These are phyloP conservation scores for Varecia variegata DNA, from an alignment of 2,797 vertebrate species.

Conservation along the genomic window DNA sequence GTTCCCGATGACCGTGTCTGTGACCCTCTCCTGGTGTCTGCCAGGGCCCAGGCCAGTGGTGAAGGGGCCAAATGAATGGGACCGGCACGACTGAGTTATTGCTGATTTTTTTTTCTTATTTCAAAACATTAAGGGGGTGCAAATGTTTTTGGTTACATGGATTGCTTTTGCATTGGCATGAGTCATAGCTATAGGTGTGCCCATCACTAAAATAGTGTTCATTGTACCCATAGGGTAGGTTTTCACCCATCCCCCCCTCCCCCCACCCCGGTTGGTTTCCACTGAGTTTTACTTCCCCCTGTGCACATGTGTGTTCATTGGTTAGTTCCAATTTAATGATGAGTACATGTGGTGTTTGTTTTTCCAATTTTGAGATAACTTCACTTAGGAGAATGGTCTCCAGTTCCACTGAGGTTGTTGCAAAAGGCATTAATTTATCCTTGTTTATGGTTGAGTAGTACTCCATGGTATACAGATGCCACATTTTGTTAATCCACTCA, in stretches of 20 bases:
- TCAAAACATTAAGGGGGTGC: neutral
- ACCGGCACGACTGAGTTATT: neutral
- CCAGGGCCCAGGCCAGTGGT: fast-evolving
- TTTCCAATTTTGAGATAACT: neutral
- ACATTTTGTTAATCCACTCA: neutral
- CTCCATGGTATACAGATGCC: neutral
- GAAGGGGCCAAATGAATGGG: too few species aligned
- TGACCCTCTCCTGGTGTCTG: neutral
- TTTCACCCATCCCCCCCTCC: neutral
- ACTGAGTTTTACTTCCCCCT: neutral
- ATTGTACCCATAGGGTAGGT: neutral
- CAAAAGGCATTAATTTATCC: neutral
- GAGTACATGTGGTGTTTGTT: neutral
- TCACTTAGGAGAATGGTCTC: neutral
- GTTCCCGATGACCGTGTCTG: fast-evolving
- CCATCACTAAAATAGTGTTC: neutral
- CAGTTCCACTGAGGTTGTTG: neutral
- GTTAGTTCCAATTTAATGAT: neutral
- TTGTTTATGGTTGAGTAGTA: neutral
- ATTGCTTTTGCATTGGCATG: neutral
- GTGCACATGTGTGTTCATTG: neutral
- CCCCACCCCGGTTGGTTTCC: neutral
- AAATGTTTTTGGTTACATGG: neutral
- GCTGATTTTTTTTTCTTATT: neutral
- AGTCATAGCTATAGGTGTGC: neutral